Conservation (phyloP, 2,797 vertebrate species). For the Acanthis flammea region DNA sequence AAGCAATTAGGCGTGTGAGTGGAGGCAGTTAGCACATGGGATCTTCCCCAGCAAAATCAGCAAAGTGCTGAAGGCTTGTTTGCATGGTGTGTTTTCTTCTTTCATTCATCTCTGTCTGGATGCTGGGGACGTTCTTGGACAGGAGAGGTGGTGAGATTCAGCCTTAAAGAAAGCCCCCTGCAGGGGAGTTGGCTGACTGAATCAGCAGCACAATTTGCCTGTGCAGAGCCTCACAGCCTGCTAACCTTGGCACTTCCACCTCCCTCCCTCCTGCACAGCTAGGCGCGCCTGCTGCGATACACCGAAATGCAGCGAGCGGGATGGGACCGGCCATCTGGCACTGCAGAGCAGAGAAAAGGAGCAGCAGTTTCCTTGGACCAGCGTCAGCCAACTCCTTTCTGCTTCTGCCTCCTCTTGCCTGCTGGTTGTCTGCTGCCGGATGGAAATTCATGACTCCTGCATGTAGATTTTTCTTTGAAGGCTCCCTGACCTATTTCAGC, state of each 20-base stretch:
- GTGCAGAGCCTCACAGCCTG: background rate
- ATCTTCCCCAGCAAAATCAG: background rate
- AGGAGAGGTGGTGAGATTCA: background rate
- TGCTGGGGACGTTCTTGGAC: background rate
- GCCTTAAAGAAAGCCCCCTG: background rate
- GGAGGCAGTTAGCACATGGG: background rate
- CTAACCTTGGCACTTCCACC: background rate
- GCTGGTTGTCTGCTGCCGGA: rapidly evolving
- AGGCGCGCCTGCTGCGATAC: background rate
- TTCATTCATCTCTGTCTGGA: background rate
- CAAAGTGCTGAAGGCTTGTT: background rate
- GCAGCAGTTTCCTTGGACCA: background rate
- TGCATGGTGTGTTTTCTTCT: background rate
- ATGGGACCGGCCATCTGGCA: background rate
- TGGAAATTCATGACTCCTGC: background rate
- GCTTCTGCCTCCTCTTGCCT: background rate
- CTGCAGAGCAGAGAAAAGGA: background rate
- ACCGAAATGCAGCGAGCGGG: background rate
- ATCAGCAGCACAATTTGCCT: background rate
- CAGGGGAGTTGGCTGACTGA: background rate
- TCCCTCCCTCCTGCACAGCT: background rate
- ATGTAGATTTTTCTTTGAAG: background rate
- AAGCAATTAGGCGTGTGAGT: background rate
- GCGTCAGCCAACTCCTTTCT: background rate
- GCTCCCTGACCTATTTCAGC: background rate